Conservation (phyloP, 1,140 invertebrate species). For the Acyrthosiphon pisum region DNA sequence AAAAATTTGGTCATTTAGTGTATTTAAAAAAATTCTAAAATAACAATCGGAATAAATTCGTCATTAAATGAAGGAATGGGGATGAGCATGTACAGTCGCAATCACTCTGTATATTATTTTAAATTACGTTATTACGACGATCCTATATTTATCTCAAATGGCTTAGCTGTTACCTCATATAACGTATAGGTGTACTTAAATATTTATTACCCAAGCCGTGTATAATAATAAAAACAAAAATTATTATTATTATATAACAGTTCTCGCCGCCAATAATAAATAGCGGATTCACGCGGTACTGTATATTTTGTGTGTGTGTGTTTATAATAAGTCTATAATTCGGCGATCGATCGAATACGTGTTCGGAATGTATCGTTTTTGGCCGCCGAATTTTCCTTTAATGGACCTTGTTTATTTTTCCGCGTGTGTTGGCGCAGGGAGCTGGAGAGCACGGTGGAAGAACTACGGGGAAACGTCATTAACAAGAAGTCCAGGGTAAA, state of each 20-base stretch:
- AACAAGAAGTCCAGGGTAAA: conserved; percentile 93
- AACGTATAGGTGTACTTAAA: neutral
- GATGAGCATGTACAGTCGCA: neutral
- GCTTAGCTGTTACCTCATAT: neutral
- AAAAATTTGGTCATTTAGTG: neutral
- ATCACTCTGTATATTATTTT: neutral
- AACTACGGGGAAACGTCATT: conserved; percentile 91
- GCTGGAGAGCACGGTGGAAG: conserved; percentile 92
- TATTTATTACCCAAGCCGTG: neutral
- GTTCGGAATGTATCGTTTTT: neutral
- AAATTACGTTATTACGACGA: neutral
- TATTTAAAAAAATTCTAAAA: neutral
- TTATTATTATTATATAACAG: neutral
- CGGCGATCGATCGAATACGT: neutral
- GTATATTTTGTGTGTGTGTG: neutral
- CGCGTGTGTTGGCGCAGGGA: conserved; percentile 69
- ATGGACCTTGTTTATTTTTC: neutral
- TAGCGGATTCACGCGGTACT: neutral
- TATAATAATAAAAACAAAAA: neutral
- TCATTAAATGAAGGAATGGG: neutral
- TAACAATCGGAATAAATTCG: neutral
- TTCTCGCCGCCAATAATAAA: neutral
- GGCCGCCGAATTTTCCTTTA: neutral
- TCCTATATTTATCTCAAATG: neutral
- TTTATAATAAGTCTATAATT: neutral